Base-by-base conservation (phyloP, 2,113 vertebrate species). In the Sphyrna mokarran region DNA sequence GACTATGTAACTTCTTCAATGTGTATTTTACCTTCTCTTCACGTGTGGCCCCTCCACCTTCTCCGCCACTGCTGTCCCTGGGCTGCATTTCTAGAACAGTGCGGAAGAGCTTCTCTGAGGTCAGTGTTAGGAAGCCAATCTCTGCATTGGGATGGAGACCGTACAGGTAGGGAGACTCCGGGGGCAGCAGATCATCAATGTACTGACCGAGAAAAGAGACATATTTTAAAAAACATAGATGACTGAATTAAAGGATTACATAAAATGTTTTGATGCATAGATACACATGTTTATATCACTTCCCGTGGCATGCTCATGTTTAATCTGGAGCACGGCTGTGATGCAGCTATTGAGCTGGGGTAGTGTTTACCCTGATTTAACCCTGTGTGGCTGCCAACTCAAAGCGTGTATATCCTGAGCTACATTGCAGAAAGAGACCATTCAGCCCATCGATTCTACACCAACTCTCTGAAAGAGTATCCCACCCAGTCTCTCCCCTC, bases 131-230 rank as follows among this genome's bases (percentile, higher is more conserved):
- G 97, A 99, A 98, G 29, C 98, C 98, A 2, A 99, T 99, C 98
- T 99, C 99, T 0, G 99, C 99, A 0, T 99, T 99, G 61, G 99
- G 98, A 94, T 99, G 99, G 66, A 99, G 98, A 58, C 99, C 98
- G 0, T 99, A 99, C 13, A 99, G 98, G 95, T 99, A 97, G 0
- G 99, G 99, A 0, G 99, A 99, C 96, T 99, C 99, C 0, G 98
- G 95, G 6, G 99, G 99, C 40, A 99, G 96, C 16, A 96, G 80
- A 0, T 98, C 97, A 0, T 99, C 99, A 0, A 99, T 98, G 96
- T 99, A 99, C 99, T 99, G 97, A 3, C 96, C 96, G 33, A 23
- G 48, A 95, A 96, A 86, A 10, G 68, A 90, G 11, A 76, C 58
- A 63, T 48, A 43, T 89, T 58, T 94, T 54, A 54, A 54, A 87